These are phyloP conservation scores for Crotophaga sulcirostris DNA, from an alignment of 2,113 vertebrate genomes.

Conservation along the genomic window DNA sequence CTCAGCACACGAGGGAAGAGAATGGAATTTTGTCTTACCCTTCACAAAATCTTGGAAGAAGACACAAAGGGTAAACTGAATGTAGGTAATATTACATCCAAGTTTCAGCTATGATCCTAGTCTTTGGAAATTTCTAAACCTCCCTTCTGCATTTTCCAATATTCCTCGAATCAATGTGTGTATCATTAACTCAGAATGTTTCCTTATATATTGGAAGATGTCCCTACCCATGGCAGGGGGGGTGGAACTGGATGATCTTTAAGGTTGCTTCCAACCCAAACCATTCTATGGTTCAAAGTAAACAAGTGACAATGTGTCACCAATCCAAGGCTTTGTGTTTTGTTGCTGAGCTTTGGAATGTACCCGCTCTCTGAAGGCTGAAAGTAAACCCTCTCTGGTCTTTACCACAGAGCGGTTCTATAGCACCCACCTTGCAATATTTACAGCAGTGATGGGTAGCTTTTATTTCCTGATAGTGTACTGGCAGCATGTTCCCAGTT, in stretches of 20 bases:
- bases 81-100: not conserved
- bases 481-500: not conserved
- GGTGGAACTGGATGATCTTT: too few species aligned
- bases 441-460: not conserved
- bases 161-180: not conserved
- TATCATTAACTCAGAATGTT: not conserved
- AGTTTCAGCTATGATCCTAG: not conserved
- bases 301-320: not conserved
- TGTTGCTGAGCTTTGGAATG: not conserved
- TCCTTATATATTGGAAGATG: not conserved
- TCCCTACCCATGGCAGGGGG: too few species aligned
- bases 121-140: not conserved
- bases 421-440: not conserved
- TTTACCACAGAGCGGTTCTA: not conserved
- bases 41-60: not conserved
- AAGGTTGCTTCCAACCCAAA: too few species aligned
- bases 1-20: not conserved
- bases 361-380: not conserved
- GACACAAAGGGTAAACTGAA: not conserved
- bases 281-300: not conserved
- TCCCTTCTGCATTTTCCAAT: not conserved
- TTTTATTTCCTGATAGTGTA: slow-evolving; percentile 5
- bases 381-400: not conserved
- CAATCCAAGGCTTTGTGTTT: not conserved
- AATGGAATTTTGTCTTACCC: not conserved